Conservation (phyloP, 2,113 vertebrate species). For the Scomber japonicus region DNA sequence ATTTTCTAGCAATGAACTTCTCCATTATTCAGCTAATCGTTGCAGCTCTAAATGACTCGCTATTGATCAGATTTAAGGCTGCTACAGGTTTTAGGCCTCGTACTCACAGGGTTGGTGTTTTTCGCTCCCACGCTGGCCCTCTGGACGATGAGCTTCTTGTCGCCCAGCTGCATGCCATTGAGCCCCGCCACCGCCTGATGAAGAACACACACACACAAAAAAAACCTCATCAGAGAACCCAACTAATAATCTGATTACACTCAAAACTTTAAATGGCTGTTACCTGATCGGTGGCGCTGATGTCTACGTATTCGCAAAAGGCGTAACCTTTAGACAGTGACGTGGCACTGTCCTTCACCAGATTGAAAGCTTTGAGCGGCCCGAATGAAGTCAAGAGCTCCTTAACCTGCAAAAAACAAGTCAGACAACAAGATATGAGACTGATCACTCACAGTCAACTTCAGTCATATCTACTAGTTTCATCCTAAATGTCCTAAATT, state of each 20-base stretch:
- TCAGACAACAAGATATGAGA: constrained; percentile 40
- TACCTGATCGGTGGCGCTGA: constrained; percentile 86
- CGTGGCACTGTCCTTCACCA: constrained; percentile 88
- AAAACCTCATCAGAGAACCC: not conserved
- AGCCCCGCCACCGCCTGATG: constrained; percentile 83
- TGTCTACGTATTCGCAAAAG: constrained; percentile 86
- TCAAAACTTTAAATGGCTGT: rapidly evolving
- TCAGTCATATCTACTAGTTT: constrained; percentile 9
- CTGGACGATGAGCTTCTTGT: constrained; percentile 87
- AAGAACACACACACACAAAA: constrained; percentile 21
- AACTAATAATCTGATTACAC: not conserved
- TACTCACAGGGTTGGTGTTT: constrained; percentile 81
- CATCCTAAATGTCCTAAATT: constrained; percentile 48
- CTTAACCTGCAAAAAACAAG: constrained; percentile 81
- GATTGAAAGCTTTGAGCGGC: constrained; percentile 87
- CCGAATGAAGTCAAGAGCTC: constrained; percentile 87
- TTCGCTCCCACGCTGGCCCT: constrained; percentile 86
- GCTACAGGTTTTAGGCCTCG: too few relatives aligned
- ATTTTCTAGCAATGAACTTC: too few relatives aligned
- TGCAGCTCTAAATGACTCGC: not conserved
- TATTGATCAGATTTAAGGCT: not conserved
- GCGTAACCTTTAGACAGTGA: constrained; percentile 88
- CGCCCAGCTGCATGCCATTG: constrained; percentile 87
- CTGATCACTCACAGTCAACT: not conserved
- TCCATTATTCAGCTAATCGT: too few relatives aligned